Percentiles rank a stretch among this genome's conserved stretches.
Evolutionary conservation across 1,140 invertebrate species (phyloP).

Genomic region (Araneus ventricosus): DNA sequence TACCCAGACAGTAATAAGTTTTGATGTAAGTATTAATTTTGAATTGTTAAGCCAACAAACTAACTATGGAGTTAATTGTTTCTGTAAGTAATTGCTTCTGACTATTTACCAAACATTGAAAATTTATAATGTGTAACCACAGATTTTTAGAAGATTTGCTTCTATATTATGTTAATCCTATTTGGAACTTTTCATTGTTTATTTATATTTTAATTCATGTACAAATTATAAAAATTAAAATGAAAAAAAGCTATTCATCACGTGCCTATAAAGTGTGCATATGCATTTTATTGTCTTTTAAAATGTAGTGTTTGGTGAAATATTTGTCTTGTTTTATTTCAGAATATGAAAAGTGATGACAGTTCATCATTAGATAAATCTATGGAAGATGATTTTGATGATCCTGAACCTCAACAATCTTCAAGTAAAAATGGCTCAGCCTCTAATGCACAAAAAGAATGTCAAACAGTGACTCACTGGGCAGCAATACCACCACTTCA

Average conservation of each 20-base stretch:
- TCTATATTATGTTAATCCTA: background rate
- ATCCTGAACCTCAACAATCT: background rate
- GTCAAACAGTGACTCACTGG: slow-evolving; percentile 80
- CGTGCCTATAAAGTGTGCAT: no score
- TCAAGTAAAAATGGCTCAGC: background rate
- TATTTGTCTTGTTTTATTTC: background rate
- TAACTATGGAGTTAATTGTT: background rate
- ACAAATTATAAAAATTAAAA: no score
- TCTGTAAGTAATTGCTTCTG: no score
- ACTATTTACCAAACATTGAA: background rate
- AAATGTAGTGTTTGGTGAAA: no score
- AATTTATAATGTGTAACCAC: background rate
- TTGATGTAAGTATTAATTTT: slow-evolving; percentile 58
- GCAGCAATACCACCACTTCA: slow-evolving; percentile 85
- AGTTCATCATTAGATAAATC: background rate
- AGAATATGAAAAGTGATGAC: background rate
- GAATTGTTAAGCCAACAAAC: no score
- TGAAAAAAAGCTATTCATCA: no score
- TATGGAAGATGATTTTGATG: background rate
- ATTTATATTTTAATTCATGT: no score
- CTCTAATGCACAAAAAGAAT: slow-evolving; percentile 6
- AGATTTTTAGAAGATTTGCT: background rate
- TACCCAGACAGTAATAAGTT: slow-evolving; percentile 82
- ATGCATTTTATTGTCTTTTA: no score
- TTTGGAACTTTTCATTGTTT: background rate